Evolutionary conservation across 2,888 invertebrate species (phyloP).

Genomic region (Melieria omissa): DNA sequence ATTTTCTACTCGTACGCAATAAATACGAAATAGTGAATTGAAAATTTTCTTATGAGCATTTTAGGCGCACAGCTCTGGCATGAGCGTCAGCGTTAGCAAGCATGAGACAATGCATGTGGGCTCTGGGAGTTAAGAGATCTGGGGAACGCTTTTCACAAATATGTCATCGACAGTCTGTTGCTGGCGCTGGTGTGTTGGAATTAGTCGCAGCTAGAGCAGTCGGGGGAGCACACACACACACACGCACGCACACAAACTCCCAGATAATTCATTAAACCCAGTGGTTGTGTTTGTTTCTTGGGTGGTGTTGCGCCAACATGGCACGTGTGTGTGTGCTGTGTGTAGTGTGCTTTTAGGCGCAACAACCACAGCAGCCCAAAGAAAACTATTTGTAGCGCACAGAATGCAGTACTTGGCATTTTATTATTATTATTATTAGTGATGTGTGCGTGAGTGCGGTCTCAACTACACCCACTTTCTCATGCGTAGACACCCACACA

Average conservation of each 20-base stretch:
- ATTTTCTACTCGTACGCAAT: conserved; percentile 4
- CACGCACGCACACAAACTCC: conserved; percentile 25
- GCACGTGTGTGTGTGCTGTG: not conserved
- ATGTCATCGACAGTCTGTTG: conserved; percentile 57
- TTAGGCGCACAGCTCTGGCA: conserved; percentile 52
- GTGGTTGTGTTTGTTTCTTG: conserved; percentile 50
- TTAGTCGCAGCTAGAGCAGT: not conserved
- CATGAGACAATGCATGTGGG: conserved; percentile 18
- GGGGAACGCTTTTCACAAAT: conserved; percentile 57
- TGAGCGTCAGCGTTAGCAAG: conserved; percentile 3
- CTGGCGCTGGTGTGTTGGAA: no score
- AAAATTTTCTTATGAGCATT: conserved; percentile 62
- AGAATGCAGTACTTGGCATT: conserved; percentile 46
- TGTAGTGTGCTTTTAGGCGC: conserved; percentile 55
- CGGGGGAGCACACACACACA: conserved; percentile 26
- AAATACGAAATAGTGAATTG: conserved; percentile 49
- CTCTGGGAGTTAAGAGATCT: not conserved
- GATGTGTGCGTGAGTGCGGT: conserved; percentile 31
- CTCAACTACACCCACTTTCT: not conserved
- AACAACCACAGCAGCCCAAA: conserved; percentile 36
- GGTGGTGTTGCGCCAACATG: conserved; percentile 38
- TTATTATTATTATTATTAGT: conserved; percentile 23
- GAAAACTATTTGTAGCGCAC: conserved; percentile 27
- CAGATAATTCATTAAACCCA: not conserved
- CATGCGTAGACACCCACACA: not conserved